Evolutionary conservation across 2,888 invertebrate species (phyloP), one percentile per base, ranked within the genome.

Genomic region (Oconnorella tubifera): DNA sequence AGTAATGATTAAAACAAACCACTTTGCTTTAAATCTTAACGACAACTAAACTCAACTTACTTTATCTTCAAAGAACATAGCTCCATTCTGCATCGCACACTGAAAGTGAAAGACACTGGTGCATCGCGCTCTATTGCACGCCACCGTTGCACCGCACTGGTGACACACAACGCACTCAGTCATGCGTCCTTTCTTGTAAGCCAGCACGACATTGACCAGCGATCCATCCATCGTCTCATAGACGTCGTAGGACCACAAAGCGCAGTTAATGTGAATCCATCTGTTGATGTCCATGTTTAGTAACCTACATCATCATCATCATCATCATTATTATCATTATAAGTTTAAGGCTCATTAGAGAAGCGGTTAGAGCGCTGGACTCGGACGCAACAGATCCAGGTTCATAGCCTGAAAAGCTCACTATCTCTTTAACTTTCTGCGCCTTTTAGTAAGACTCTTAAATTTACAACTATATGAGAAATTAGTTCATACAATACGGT

Each of bases 251-350:
- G 97, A 96, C 99, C 99, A 99, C 27, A 99, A 85, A 2, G 96
- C 98, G 83, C 99, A 99, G 83, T 99, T 99, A 31, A 99, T 84
- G 82, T 99, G 99, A 59, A 96, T 92, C 98, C 98, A 99, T 80
- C 93, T 90, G 82, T 96, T 92, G 19, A 96, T 93, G 81, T 98
- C 98, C 77, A 91, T 90, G 82, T 97, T 98, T n/a, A 99, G 84
- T 57, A 99, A 84, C 64, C 99, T 71, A 62, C 23, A 23, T 19
- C 23, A 56, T 28, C 6, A 2, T 4, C 27, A 4, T 4, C 4
- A 6, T 27, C 25, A 10, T 10, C n/a, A n/a, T 4, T 27, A 3
- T 6, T 28, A 56, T 56, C 27, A 56, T 56, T 4, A 56, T 28
- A 56, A 59, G n/a, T n/a, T n/a, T n/a, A n/a, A n/a, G n/a, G n/a